Evolutionary conservation across 2,113 vertebrate species (phyloP), one percentile per base, ranked within the genome.

Genomic region (Toxostoma redivivum): DNA sequence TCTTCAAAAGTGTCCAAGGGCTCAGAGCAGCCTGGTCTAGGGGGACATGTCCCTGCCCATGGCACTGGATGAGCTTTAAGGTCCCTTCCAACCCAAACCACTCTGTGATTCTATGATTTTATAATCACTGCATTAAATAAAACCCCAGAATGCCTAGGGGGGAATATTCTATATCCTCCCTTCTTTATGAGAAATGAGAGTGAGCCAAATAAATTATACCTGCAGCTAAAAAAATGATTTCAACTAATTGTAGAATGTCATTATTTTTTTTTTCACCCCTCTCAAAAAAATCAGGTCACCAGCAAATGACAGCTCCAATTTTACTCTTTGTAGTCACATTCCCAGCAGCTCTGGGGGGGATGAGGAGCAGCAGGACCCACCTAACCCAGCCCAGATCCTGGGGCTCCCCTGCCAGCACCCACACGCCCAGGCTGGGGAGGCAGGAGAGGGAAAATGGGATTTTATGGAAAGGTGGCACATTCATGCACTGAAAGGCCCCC

Each of bases 201-300:
- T 16, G 9, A 83, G 60, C 35, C 79, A 71, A 76, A 86, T 14
- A 54, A 78, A 77, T 76, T 58, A 81, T 31, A 90, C 35, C 56
- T 86, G 81, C 51, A 93, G 56, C 58, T 61, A 53, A 70, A 85
- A 94, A 61, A 30, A 18, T 12, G 0, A 76, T 70, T 90, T 58
- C 64, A 83, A 27, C 70, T 86, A 81, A 84, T 79, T 81, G 56
- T 17, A 67, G 65, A 53, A 53, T 53, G 33, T 56, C 9, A 50
- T n/a, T 7, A 50, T n/a, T 7, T 40, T 44, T 76, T 13, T 53
- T 25, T 53, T 16, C 15, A 51, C 14, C 45, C 2, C 44, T 42
- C n/a, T 15, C 18, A 48, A 65, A 90, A 81, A 83, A 88, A 81
- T 88, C 77, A 94, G 90, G 90, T 95, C 83, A 64, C 15, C 81